A percentile compares a stretch with the other conserved stretches of the same genome.
Conservation (phyloP, 2,888 invertebrate genomes). For the Neria commutata region DNA sequence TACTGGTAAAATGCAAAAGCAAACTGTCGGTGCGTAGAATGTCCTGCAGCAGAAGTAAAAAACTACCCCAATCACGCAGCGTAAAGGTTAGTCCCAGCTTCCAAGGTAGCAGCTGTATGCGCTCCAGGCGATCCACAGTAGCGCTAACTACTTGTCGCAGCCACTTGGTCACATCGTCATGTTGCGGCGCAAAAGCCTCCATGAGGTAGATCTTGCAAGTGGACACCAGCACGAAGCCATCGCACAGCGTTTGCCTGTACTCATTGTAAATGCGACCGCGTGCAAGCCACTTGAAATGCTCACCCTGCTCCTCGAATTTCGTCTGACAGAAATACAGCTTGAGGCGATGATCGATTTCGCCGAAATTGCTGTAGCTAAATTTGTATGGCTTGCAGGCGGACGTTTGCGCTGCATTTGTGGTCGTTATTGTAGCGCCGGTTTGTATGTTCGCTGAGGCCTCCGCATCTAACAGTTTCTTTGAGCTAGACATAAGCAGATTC, state of each 20-base stretch:
- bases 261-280: conserved; percentile 63
- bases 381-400: conserved; percentile 57
- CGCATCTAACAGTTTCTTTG: conserved; percentile 50
- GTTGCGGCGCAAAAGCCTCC: conserved; percentile 62
- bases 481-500: conserved; percentile 60
- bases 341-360: conserved; percentile 67
- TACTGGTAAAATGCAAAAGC: conserved; percentile 63
- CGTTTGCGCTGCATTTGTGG: conserved; percentile 20
- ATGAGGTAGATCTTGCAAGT: conserved; percentile 65
- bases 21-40: conserved; percentile 64
- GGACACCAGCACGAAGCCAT: conserved; percentile 65
- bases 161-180: conserved; percentile 66
- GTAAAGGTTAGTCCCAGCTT: conserved; percentile 65
- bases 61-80: conserved; percentile 60
- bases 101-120: conserved; percentile 65
- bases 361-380: conserved; percentile 66
- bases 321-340: conserved; percentile 66
- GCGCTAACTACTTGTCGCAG: conserved; percentile 63
- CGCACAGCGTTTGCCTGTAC: conserved; percentile 53
- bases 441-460: conserved; percentile 37
- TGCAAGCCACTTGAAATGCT: conserved; percentile 65
- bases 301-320: conserved; percentile 65
- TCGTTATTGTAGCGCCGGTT: background rate
- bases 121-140: conserved; percentile 62
- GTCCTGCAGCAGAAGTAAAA: conserved; percentile 63